A percentile compares a stretch with the other conserved stretches of the same genome.
Evolutionary conservation across 2,113 vertebrate genomes (phyloP).

Genomic region (Gallinago media): DNA sequence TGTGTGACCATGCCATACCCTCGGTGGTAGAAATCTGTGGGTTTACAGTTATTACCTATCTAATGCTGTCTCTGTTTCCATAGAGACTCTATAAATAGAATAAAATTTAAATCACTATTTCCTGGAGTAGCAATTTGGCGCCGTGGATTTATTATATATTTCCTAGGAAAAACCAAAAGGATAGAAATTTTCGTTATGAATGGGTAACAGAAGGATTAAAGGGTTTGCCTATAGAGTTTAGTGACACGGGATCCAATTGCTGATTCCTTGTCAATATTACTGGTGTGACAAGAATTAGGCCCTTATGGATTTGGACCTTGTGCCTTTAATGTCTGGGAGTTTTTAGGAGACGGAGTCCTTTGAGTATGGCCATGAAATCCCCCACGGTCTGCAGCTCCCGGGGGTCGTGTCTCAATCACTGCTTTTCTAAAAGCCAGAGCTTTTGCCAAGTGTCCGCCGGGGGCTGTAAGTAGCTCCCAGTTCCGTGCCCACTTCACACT

Average conservation of each 20-base stretch:
- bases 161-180: background rate
- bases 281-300: background rate
- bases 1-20: background rate
- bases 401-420: fast-evolving
- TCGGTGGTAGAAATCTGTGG: constrained; percentile 35
- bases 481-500: fast-evolving
- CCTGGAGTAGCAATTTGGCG: background rate
- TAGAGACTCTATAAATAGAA: constrained; percentile 85
- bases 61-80: constrained; percentile 76
- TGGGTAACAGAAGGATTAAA: background rate
- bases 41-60: constrained; percentile 63
- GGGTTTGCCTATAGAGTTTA: background rate
- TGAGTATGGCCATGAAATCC: fast-evolving
- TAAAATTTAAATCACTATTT: constrained; percentile 64
- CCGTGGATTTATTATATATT: background rate
- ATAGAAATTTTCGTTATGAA: background rate
- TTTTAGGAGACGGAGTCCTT: background rate
- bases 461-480: background rate
- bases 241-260: background rate
- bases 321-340: background rate
- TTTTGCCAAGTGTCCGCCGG: background rate
- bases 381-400: background rate
- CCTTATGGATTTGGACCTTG: background rate
- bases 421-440: background rate
- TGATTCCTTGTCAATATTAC: background rate